Base-by-base conservation (phyloP, 2,888 invertebrate genomes). In the Bombyx huttoni region DNA sequence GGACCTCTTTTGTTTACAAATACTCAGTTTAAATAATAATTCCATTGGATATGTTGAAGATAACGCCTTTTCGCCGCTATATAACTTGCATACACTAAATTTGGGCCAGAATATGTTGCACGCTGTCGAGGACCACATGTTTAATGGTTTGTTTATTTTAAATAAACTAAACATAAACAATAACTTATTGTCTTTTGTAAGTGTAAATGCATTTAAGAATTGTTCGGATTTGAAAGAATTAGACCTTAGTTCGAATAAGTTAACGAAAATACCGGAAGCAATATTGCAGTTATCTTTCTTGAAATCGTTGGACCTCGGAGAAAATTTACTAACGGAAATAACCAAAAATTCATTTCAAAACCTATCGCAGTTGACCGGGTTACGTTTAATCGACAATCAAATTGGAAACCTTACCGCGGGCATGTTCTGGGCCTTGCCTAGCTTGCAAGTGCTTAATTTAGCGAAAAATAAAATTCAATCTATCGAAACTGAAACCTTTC, bases 371-470 rank as follows among this genome's bases (percentile, higher is more conserved):
- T 85, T 98, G 65, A 96, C 95, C 56, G 95, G 96, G 46, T 86
- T 98, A 59, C 91, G 97, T 54, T 84, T 98, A 68, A 96, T 97
- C 64, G 95, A 96, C 73, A 98, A 98, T 85, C 93, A 94, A 74
- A 94, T 95, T 70, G 95, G 94, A 60, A 96, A 94, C 86, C 90
- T 95, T 67, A 94, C 94, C n/a, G 92, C 91, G 63, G 96, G 94
- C 58, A 96, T 95, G 94, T 93, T 97, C 68, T 93, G 93, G 91
- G 94, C 95, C 66, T 78, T 96, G 73, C 93, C 94, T 35, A 93
- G 93, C 63, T 81, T 96, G 63, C 95, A 95, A 84, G 95, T 96
- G 50, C 89, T 97, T 50, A 97, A 97, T 90, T 88, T 96, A 64
- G 96, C 97, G 51, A 93, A 95, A 76, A 98, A 98, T 88, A 94